phyloP scores from a whole-genome alignment of 2,888 invertebrate species.

The Tachina lurida region DNA sequence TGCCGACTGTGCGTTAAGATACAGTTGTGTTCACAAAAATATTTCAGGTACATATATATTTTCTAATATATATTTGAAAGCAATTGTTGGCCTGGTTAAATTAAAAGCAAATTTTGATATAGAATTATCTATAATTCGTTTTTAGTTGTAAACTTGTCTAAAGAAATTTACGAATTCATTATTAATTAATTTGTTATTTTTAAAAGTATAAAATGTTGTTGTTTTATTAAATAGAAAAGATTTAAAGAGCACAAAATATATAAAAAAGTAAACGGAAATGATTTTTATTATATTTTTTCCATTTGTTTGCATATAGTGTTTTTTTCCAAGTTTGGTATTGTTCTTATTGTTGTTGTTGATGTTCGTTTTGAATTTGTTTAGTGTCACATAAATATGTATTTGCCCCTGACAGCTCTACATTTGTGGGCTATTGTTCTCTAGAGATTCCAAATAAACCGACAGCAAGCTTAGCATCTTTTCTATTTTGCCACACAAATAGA shows the following conservation, averaged over 20 bases:
- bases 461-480: conserved; percentile 38
- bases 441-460: conserved; percentile 53
- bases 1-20: neutral
- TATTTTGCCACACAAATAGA: neutral
- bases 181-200: conserved; percentile 32
- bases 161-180: conserved; percentile 52
- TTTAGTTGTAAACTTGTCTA: too few species aligned
- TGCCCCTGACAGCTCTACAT: conserved; percentile 58
- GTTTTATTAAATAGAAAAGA: conserved; percentile 45
- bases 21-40: neutral
- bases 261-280: conserved; percentile 36
- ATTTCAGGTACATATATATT: neutral
- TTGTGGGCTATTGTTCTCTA: conserved; percentile 59
- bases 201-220: conserved; percentile 18
- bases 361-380: conserved; percentile 58
- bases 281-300: conserved; percentile 24
- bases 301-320: neutral
- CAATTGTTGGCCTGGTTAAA: neutral
- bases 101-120: neutral
- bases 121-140: too few species aligned
- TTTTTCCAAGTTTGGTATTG: neutral
- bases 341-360: conserved; percentile 20
- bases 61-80: neutral
- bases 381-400: conserved; percentile 68
- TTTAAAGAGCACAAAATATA: conserved; percentile 13